Conservation (phyloP, 2,113 vertebrate genomes). For the Dolichotis patagonum region DNA sequence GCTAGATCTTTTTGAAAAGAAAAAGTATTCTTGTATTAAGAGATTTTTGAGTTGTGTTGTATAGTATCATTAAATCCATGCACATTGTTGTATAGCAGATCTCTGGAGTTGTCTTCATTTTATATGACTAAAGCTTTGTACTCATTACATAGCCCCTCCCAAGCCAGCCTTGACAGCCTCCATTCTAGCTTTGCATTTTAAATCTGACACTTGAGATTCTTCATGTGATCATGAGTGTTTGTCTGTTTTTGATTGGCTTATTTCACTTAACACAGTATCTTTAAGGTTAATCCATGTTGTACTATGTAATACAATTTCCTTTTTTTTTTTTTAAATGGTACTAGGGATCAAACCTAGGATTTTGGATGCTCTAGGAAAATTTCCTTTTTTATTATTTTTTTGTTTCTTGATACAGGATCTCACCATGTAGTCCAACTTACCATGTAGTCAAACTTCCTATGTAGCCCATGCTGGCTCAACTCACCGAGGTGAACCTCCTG, state of each 20-base stretch:
- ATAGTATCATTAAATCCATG: not conserved
- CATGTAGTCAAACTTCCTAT: too few species aligned
- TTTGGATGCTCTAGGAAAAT: not conserved
- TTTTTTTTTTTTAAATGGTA: not conserved
- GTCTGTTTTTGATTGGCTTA: not conserved
- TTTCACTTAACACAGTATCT: not conserved
- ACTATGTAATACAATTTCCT: not conserved
- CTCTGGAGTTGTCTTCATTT: not conserved
- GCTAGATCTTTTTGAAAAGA: not conserved
- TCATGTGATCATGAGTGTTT: not conserved
- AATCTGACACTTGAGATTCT: not conserved
- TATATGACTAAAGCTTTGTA: not conserved
- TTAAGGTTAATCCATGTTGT: not conserved
- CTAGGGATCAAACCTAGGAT: not conserved
- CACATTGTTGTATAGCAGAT: not conserved
- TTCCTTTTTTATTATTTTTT: too few species aligned
- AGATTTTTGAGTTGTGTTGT: not conserved
- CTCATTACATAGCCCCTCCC: not conserved
- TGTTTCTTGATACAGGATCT: too few species aligned
- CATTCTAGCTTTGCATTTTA: not conserved
- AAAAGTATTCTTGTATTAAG: not conserved
- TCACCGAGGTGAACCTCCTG: too few species aligned
- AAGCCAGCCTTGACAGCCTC: not conserved
- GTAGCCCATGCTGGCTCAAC: too few species aligned
- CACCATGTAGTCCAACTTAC: too few species aligned